phyloP scores from a whole-genome alignment of 1,140 invertebrate genomes.

The Hesperophylax magnus region DNA sequence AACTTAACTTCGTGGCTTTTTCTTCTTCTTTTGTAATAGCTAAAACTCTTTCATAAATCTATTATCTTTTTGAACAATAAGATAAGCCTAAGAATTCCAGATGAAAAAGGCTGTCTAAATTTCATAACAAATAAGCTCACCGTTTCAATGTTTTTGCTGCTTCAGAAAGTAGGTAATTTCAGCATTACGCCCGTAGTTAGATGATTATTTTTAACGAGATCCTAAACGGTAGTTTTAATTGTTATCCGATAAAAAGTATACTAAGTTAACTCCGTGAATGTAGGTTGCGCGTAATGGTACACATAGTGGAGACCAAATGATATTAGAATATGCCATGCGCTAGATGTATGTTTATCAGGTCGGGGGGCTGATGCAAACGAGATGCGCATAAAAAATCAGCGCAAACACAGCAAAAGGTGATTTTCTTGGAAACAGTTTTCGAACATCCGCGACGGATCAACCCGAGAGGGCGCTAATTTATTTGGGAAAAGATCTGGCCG shows the following conservation, averaged over 20 bases:
- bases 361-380: not conserved
- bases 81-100: too few relatives aligned
- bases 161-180: too few relatives aligned
- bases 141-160: too few relatives aligned
- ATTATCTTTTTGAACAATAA: too few relatives aligned
- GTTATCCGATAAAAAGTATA: not conserved
- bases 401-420: conserved; percentile 9
- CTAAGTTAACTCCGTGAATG: not conserved
- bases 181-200: too few relatives aligned
- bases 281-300: not conserved
- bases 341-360: not conserved
- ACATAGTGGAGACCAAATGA: not conserved
- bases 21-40: too few relatives aligned
- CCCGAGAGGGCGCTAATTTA: conserved; percentile 13
- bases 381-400: conserved; percentile 31
- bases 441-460: conserved; percentile 13
- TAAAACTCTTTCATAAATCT: too few relatives aligned
- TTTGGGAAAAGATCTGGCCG: conserved; percentile 4
- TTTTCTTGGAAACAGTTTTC: conserved; percentile 20
- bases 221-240: not conserved
- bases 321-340: conserved; percentile 7
- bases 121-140: too few relatives aligned
- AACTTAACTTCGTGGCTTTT: too few relatives aligned
- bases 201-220: not conserved
- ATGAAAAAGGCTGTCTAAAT: too few relatives aligned